Base-by-base conservation (phyloP, 2,888 invertebrate genomes). In the Zhuqinia jingwanae region DNA sequence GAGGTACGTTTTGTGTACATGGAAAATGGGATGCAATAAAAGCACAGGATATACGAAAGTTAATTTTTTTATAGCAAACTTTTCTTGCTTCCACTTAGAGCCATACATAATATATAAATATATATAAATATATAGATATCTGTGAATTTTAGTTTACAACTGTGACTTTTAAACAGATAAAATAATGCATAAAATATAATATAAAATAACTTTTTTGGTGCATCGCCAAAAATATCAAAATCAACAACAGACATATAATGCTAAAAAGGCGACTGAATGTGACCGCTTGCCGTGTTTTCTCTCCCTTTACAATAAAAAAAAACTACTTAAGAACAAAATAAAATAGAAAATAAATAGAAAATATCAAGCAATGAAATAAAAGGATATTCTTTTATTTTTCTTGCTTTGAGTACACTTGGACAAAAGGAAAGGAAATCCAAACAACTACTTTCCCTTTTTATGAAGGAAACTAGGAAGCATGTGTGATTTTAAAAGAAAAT, bases 91-190 rank as follows among this genome's bases (percentile, higher is more conserved):
- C 30, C 27, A 11, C 27, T 60, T 27, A n/a, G n/a, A n/a, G n/a
- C n/a, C n/a, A n/a, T n/a, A n/a, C n/a, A n/a, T n/a, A n/a, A n/a
- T n/a, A n/a, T n/a, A n/a, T n/a, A n/a, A n/a, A n/a, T n/a, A n/a
- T n/a, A n/a, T n/a, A n/a, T n/a, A n/a, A 50, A 15, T n/a, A 17
- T 42, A 20, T 10, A 22, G 1, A 22, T 45, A 45, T 45, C 45
- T 22, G 22, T 68, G 68, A 45, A 45, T 42, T 68, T 68, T 68
- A 68, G 17, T 68, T 45, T 68, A 68, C 45, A 68, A 45, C 45
- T 68, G 11, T 68, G 68, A 45, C 68, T 68, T 68, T 30, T 36
- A 60, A 60, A n/a, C n/a, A n/a, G n/a, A n/a, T n/a, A n/a, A n/a
- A n/a, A n/a, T n/a, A n/a, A n/a, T n/a, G n/a, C 11, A 42, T 36